Conservation (phyloP, 35 echinoderm and acorn worm genomes). For the Amphiura filiformis region DNA sequence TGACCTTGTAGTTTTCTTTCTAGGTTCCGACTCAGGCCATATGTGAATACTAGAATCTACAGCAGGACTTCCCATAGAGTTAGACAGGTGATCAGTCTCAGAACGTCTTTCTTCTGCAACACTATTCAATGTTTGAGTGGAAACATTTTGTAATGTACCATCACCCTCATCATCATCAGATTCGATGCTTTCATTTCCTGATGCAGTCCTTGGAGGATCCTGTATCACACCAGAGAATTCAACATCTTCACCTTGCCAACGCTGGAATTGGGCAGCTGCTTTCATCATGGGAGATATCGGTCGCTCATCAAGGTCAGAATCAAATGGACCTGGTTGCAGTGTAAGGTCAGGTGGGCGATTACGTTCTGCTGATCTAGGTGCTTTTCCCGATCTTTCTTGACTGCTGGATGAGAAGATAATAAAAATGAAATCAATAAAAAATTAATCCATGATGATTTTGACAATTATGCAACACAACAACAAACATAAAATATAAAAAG, state of each 20-base stretch:
- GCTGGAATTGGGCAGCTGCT: constrained; percentile 63
- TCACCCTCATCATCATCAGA: background rate
- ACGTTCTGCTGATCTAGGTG: background rate
- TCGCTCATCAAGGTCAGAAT: constrained; percentile 57
- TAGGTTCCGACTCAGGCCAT: background rate
- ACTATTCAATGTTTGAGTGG: background rate
- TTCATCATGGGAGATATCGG: constrained; percentile 81
- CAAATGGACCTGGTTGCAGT: constrained; percentile 25
- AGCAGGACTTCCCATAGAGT: background rate
- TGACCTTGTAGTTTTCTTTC: background rate
- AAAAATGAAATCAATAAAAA: too few species aligned
- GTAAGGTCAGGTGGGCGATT: background rate
- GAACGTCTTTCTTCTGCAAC: background rate
- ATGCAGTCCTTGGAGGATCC: background rate
- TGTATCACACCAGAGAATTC: background rate
- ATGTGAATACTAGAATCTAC: constrained; percentile 35
- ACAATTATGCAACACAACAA: too few species aligned
- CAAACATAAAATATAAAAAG: too few species aligned
- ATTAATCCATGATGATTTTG: too few species aligned
- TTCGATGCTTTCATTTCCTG: background rate
- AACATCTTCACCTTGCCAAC: constrained; percentile 37
- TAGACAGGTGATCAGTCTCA: background rate
- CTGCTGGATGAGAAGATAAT: background rate
- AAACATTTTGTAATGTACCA: background rate
- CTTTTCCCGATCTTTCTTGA: background rate